Evolutionary conservation across 2,797 vertebrate genomes (phyloP).

Genomic region (Anguilla pacifica): DNA sequence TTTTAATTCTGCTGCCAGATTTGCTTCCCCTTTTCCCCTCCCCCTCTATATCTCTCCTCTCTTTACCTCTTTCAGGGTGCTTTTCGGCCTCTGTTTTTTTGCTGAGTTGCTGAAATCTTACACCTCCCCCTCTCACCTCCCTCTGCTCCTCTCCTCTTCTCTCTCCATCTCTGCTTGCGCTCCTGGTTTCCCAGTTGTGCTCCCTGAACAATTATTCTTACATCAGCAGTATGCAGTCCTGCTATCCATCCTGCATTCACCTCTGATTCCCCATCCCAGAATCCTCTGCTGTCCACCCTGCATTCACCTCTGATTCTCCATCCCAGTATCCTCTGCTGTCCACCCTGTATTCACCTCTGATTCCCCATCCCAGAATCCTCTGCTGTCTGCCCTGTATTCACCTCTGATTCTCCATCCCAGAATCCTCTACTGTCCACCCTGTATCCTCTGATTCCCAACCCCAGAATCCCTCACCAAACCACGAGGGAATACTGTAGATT

Average conservation of each 20-base stretch:
- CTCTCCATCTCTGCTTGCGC: not conserved
- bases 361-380: too few relatives aligned
- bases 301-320: too few relatives aligned
- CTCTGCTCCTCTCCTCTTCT: not conserved
- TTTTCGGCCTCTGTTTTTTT: conserved; percentile 57
- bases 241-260: conserved; percentile 13
- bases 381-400: too few relatives aligned
- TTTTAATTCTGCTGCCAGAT: conserved; percentile 51
- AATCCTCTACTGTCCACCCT: too few relatives aligned
- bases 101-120: conserved; percentile 68
- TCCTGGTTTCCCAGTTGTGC: not conserved
- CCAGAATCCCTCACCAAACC: too few relatives aligned
- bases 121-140: conserved; percentile 28
- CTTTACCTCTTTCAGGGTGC: conserved; percentile 20
- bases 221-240: conserved; percentile 22
- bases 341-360: too few relatives aligned
- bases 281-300: too few relatives aligned
- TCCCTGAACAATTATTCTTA: not conserved
- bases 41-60: conserved; percentile 33
- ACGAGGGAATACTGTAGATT: too few relatives aligned
- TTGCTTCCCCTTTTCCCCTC: conserved; percentile 25
- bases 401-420: too few relatives aligned
- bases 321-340: too few relatives aligned
- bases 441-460: too few relatives aligned
- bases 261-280: not conserved